phyloP scores from a whole-genome alignment of 2,113 vertebrate species.

The Plectropomus leopardus region DNA sequence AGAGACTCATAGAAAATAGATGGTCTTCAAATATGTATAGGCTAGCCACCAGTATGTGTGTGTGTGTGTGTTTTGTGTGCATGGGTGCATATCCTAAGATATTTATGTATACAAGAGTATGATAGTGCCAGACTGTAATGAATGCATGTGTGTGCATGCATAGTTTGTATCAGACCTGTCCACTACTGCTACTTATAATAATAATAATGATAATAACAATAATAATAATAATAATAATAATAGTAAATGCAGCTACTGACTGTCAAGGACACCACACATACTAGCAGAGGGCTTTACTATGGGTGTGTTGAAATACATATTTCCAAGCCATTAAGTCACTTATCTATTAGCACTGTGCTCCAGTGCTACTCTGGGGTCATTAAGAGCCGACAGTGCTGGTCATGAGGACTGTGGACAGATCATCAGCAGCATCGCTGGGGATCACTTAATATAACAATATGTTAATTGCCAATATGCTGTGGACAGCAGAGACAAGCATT shows the following conservation, averaged over 20 bases:
- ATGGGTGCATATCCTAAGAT: neutral
- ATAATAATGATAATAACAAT: conserved; percentile 10
- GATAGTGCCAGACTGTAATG: neutral
- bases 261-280: conserved; percentile 33
- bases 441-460: conserved; percentile 58
- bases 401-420: conserved; percentile 50
- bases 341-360: conserved; percentile 57
- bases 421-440: conserved; percentile 34
- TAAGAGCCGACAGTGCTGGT: conserved; percentile 45
- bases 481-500: conserved; percentile 28
- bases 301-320: conserved; percentile 18
- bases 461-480: conserved; percentile 47
- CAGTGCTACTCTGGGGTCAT: conserved; percentile 55
- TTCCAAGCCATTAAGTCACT: conserved; percentile 61
- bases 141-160: conserved; percentile 5
- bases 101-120: neutral
- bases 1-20: conserved; percentile 59
- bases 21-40: conserved; percentile 62
- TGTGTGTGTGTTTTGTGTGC: conserved; percentile 14
- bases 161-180: conserved; percentile 23
- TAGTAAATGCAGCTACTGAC: neutral
- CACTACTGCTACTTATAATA: conserved; percentile 18
- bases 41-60: conserved; percentile 8
- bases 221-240: conserved; percentile 15
- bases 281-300: neutral